Evolutionary conservation across 1,140 invertebrate species (phyloP), one percentile per base, ranked within the genome.

Genomic region (Orchestia grillus): DNA sequence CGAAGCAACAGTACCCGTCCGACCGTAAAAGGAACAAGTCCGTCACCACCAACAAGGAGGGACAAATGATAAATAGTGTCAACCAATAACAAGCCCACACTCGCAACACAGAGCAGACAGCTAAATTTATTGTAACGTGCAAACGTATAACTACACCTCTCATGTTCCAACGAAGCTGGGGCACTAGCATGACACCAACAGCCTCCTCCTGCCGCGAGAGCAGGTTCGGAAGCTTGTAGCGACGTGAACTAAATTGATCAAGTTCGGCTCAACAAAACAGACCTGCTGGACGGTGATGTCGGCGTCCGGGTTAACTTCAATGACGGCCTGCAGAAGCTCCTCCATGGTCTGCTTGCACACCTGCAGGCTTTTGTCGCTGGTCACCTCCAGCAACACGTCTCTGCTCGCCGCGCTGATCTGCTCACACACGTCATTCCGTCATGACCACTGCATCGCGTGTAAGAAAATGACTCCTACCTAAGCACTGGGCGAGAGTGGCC

Each of bases 251-350:
- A 15, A 77, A 77, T 19, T 77, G 62, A 36, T 53, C 6, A 53
- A 8, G 6, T n/a, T n/a, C n/a, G n/a, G 47, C 3, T 77, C 62
- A 15, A 77, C 28, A 28, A 15, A 3, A 94, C 92, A 15, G 92
- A 94, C 92, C 92, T 94, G 92, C 44, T 94, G 92, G 19, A 94
- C 92, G 40, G 44, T 94, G 44, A 94, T 94, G 92, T 94, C 92
- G 1, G 92, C 19, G 92, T 47, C 92, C 0, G 43, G 43, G 36
- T 44, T 94, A 44, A 94, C 44, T 45, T 94, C 92, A 44, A 94
- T 45, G 43, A 94, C 44, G 4, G 92, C 92, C 44, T 94, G 92
- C 44, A 94, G 92, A 0, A 94, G 92, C 92, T 94, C 92, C 92
- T 42, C 19, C 92, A 94, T 94, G 44, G 92, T 94, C 43, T 94